Evolutionary conservation across 2,888 invertebrate genomes (phyloP).

Genomic region (Cantharis lateralis): DNA sequence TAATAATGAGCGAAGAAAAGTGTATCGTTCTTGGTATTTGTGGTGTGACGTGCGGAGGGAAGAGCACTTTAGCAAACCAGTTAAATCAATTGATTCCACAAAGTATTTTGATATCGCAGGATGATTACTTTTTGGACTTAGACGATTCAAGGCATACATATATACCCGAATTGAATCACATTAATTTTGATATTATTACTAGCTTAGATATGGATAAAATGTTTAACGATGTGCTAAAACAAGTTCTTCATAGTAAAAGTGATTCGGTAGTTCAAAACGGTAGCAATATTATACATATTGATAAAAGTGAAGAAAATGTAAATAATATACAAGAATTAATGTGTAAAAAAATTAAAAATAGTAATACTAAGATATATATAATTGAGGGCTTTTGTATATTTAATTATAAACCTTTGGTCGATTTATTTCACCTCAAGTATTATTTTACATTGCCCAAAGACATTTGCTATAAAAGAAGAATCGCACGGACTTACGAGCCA

Average conservation of each 20-base stretch:
- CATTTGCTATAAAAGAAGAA: slow-evolving; percentile 68
- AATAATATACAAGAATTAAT: slow-evolving; percentile 21
- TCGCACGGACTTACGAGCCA: slow-evolving; percentile 74
- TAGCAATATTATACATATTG: neutral
- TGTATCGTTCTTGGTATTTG: slow-evolving; percentile 68
- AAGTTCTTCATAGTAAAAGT: slow-evolving; percentile 44
- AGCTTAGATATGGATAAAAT: slow-evolving; percentile 76
- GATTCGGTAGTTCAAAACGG: slow-evolving; percentile 3
- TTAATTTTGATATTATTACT: slow-evolving; percentile 76
- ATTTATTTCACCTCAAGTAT: slow-evolving; percentile 74
- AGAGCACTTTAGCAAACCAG: slow-evolving; percentile 71
- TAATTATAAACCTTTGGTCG: slow-evolving; percentile 68
- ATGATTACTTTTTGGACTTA: slow-evolving; percentile 73
- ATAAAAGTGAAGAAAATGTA: neutral
- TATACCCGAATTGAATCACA: slow-evolving; percentile 68
- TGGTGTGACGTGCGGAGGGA: slow-evolving; percentile 84
- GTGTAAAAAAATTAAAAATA: slow-evolving; percentile 40
- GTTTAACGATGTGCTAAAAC: slow-evolving; percentile 62
- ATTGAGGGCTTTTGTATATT: slow-evolving; percentile 79
- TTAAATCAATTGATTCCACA: slow-evolving; percentile 55
- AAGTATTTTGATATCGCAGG: slow-evolving; percentile 68
- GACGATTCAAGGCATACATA: slow-evolving; percentile 68
- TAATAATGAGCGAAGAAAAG: slow-evolving; percentile 6
- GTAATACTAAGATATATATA: slow-evolving; percentile 62
- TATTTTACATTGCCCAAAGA: slow-evolving; percentile 73